Evolutionary conservation across 1,140 invertebrate genomes (phyloP).

Genomic region (Chironomus striatipennis): DNA sequence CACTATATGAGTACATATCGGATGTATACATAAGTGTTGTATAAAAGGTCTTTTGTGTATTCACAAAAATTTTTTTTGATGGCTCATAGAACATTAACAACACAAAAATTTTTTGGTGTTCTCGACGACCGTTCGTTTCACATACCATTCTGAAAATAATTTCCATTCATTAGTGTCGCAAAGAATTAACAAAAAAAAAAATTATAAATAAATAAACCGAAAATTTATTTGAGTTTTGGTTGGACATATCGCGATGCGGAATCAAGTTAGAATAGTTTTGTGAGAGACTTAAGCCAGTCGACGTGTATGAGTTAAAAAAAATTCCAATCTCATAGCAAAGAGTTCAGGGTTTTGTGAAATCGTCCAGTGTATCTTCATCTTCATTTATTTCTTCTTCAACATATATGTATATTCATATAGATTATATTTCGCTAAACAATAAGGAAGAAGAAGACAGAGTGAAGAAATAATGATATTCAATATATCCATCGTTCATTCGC

Average conservation of each 20-base stretch:
- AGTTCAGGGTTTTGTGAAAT: background rate
- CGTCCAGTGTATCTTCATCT: background rate
- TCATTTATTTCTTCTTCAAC: background rate
- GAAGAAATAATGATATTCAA: background rate
- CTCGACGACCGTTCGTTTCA: no score
- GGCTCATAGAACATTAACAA: no score
- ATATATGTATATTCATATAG: background rate
- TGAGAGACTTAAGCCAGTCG: background rate
- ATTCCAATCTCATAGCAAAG: background rate
- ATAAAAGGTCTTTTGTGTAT: no score
- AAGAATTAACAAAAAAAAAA: no score
- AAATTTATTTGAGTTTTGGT: background rate
- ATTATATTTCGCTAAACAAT: background rate
- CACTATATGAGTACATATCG: no score
- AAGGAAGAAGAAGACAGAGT: background rate
- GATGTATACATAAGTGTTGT: no score
- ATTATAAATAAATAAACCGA: background rate
- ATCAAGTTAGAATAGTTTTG: no score
- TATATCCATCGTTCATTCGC: background rate
- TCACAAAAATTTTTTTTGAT: no score
- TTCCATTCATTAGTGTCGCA: no score
- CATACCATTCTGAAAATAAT: no score
- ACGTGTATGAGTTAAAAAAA: background rate
- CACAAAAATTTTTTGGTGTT: no score
- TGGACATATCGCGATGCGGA: no score